Percentiles rank a stretch among this genome's conserved stretches.
phyloP scores from a whole-genome alignment of 1,140 invertebrate species.

The Argopecten irradians region DNA sequence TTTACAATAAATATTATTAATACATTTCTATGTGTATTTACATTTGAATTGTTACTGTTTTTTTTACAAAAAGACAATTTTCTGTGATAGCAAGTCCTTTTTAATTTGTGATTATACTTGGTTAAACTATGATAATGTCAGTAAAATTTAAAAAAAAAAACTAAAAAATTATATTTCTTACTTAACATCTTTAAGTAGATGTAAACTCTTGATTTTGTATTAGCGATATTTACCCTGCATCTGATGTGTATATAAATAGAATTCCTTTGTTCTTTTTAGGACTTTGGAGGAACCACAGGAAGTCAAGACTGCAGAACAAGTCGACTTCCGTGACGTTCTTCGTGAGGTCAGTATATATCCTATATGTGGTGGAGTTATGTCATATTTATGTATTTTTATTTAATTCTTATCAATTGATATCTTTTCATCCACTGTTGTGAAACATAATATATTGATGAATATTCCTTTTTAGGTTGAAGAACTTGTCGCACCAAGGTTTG shows the following conservation, averaged over 20 bases:
- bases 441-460: not conserved
- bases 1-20: too few relatives aligned
- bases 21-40: too few relatives aligned
- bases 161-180: too few relatives aligned
- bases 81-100: too few relatives aligned
- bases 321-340: constrained; percentile 47
- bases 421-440: not conserved
- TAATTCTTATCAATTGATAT: not conserved
- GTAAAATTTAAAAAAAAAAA: too few relatives aligned
- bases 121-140: too few relatives aligned
- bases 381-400: not conserved
- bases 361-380: not conserved
- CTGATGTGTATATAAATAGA: not conserved
- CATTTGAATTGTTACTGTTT: too few relatives aligned
- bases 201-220: too few relatives aligned
- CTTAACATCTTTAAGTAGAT: too few relatives aligned
- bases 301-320: constrained; percentile 39
- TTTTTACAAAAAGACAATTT: too few relatives aligned
- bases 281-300: constrained; percentile 45
- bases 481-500: constrained; percentile 63
- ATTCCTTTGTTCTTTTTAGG: not conserved
- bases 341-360: constrained; percentile 34
- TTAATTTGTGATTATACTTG: too few relatives aligned
- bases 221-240: too few relatives aligned
- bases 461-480: not conserved